phyloP scores from a whole-genome alignment of 2,113 vertebrate species.

The Neodon shergylaensis region DNA sequence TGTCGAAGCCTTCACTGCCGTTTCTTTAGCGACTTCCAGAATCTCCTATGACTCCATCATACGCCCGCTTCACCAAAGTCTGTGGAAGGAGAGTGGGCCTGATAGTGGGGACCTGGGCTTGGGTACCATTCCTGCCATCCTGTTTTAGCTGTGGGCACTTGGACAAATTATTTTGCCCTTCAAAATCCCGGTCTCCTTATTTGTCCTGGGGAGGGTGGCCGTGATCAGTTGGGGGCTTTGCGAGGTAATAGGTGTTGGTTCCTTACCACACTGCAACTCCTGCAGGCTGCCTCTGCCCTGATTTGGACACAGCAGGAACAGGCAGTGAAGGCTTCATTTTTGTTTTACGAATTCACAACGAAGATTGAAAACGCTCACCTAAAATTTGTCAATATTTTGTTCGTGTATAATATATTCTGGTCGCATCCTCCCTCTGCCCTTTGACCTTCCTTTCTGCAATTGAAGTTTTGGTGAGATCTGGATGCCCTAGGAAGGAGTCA shows the following conservation, averaged over 20 bases:
- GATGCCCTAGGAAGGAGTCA: background rate
- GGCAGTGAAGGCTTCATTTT: background rate
- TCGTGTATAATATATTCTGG: background rate
- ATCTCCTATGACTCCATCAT: background rate
- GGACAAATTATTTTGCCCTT: background rate
- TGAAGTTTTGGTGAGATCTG: background rate
- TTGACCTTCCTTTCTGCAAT: background rate
- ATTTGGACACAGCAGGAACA: background rate
- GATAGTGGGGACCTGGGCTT: background rate
- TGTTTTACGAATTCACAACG: background rate
- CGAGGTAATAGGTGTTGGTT: background rate
- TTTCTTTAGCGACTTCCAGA: slow-evolving; percentile 14
- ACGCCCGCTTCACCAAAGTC: background rate
- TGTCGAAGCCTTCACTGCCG: background rate
- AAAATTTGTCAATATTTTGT: background rate
- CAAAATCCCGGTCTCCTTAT: background rate
- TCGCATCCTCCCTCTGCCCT: background rate
- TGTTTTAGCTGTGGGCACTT: background rate
- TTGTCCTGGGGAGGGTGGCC: background rate
- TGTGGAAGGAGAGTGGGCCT: background rate
- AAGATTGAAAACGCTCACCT: background rate
- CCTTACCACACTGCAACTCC: background rate
- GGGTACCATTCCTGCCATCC: too few relatives aligned
- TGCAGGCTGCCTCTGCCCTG: background rate
- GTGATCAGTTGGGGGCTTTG: background rate